Base-by-base conservation (phyloP, 1,140 invertebrate genomes). In the Hylaeus volcanicus region DNA sequence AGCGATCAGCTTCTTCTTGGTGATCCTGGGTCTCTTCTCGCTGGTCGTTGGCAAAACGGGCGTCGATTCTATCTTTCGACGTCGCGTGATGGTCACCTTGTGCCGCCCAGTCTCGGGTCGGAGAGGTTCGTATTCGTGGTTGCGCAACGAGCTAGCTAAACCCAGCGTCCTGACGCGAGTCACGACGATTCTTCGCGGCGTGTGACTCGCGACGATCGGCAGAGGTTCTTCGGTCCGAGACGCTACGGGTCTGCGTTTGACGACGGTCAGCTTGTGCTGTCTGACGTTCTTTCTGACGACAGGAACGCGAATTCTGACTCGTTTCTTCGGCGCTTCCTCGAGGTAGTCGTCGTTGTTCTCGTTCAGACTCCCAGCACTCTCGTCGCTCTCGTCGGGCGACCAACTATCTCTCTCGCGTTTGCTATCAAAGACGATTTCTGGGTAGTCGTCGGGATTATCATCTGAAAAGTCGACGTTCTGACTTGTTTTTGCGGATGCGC, bases 181-280 rank as follows among this genome's bases (percentile, higher is more conserved):
- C 5, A 93, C 89, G 6, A 93, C 89, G 48, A 92, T 88, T 83
- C 89, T 90, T 63, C 91, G 82, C 0, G 90, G 88, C 2, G 88
- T 74, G 15, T 86, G 87, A 56, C 39, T 81, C 63, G 84, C 39
- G 12, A 55, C 55, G 3, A 70, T 55, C 15, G 37, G 65, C 15
- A 74, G 5, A 51, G 74, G 74, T 74, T 77, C 79, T 45, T 80
- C 68, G 3, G 84, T 89, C 48, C 89, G 89, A 41, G 89, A 72
- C 4, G 86, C 72, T 1, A 93, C 26, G 2, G 93, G 92, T 74
- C 92, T 87, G 5, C 91, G 88, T 64, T 92, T 86, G 4, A 93
- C 92, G 39, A 93, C 91, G 2, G 92, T 93, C 5, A 91, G 74
- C 12, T 92, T 92, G 61, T 93, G 92, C 60, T 92, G 91, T 15